These are phyloP conservation scores for Hexactinellida sp. DNA, from an alignment of 37 sponge, comb jelly and placozoan species.

Conservation along the genomic window DNA sequence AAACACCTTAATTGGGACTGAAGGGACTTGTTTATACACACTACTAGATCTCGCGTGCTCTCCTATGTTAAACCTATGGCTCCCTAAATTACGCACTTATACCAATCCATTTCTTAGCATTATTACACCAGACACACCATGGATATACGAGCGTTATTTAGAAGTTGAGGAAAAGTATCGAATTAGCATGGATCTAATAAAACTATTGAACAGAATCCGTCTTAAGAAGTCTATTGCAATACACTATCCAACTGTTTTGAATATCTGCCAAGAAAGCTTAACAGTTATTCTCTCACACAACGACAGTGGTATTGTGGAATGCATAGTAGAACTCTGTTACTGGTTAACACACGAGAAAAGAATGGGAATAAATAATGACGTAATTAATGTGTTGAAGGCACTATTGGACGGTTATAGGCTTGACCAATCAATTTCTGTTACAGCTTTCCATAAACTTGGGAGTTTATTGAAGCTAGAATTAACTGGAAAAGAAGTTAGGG, in stretches of 20 bases:
- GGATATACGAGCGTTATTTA: neutral
- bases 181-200: neutral
- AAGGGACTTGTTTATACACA: neutral
- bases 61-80: neutral
- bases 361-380: slow-evolving; percentile 14
- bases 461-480: neutral
- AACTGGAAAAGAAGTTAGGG: neutral
- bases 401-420: neutral
- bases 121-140: neutral
- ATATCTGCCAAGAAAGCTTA: neutral
- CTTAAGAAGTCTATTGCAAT: neutral
- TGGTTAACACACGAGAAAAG: neutral
- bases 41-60: slow-evolving; percentile 4
- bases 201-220: neutral
- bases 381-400: neutral
- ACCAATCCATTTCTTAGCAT: neutral
- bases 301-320: neutral
- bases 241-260: neutral
- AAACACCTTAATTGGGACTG: neutral
- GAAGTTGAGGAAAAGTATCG: neutral
- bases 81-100: neutral
- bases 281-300: neutral
- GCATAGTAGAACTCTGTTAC: neutral
- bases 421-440: neutral
- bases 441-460: neutral